These are phyloP conservation scores for Agelas oroides DNA, from an alignment of 37 sponge, comb jelly and placozoan species.

Conservation along the genomic window DNA sequence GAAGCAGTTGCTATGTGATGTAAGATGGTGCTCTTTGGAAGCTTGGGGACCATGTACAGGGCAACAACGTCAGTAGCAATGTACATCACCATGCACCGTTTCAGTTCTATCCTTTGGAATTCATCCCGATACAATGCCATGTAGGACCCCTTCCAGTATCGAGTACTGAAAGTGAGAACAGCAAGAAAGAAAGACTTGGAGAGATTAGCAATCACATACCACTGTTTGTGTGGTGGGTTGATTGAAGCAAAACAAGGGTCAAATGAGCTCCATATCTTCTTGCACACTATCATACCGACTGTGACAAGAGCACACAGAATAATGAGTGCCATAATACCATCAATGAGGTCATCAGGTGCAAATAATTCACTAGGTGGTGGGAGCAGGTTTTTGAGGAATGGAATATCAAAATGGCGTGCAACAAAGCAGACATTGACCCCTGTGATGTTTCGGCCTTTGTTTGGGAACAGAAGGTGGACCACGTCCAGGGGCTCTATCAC, in stretches of 20 bases:
- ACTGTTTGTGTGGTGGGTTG: slow-evolving; percentile 84
- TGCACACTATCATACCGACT: slow-evolving; percentile 8
- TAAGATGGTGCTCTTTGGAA: slow-evolving; percentile 73
- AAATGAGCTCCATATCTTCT: slow-evolving; percentile 36
- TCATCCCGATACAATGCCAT: slow-evolving; percentile 35
- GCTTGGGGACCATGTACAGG: slow-evolving; percentile 80
- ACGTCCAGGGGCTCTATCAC: slow-evolving; percentile 67
- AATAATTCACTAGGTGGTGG: slow-evolving; percentile 42
- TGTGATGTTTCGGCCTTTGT: slow-evolving; percentile 39
- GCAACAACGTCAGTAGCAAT: slow-evolving; percentile 83
- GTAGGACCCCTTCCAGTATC: slow-evolving; percentile 58
- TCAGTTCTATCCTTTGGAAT: slow-evolving; percentile 37
- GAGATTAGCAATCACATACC: slow-evolving; percentile 89
- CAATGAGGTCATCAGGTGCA: slow-evolving; percentile 60
- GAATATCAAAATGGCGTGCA: slow-evolving; percentile 3
- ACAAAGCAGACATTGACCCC: slow-evolving; percentile 54
- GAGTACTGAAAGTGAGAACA: slow-evolving; percentile 29
- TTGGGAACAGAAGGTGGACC: slow-evolving; percentile 64
- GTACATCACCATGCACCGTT: slow-evolving; percentile 69
- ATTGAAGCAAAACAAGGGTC: slow-evolving; percentile 66
- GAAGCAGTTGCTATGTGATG: slow-evolving; percentile 72
- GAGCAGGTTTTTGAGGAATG: slow-evolving; percentile 29
- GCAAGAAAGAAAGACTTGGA: slow-evolving; percentile 73
- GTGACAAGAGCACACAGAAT: slow-evolving; percentile 37
- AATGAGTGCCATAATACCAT: slow-evolving; percentile 42